Conservation (phyloP, 2,888 invertebrate species). For the Caenorhabditis panamensis region DNA sequence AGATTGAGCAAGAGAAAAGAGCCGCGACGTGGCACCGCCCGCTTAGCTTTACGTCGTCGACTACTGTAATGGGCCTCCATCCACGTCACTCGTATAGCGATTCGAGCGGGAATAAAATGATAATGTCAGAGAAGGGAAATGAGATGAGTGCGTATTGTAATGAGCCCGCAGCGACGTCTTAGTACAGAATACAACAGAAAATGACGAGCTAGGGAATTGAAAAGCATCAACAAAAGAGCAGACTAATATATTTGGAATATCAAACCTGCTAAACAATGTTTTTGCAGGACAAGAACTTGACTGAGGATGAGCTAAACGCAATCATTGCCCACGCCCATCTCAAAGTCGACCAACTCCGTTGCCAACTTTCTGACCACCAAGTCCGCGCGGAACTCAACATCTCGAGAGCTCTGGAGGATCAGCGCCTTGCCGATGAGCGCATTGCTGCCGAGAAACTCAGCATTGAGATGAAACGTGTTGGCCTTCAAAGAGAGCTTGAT, state of each 20-base stretch:
- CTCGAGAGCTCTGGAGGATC: constrained; percentile 85
- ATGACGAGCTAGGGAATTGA: not conserved
- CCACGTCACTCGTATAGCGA: constrained; percentile 11
- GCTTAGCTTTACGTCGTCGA: constrained; percentile 7
- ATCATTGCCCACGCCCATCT: constrained; percentile 89
- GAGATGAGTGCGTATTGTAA: not conserved
- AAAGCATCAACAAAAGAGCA: too few species aligned
- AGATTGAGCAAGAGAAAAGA: not conserved
- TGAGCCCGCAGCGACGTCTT: not conserved
- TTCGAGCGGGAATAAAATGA: not conserved
- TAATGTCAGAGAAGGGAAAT: not conserved
- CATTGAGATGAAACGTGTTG: constrained; percentile 85
- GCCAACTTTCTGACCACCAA: constrained; percentile 87
- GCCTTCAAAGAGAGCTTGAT: constrained; percentile 66
- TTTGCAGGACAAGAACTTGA: constrained; percentile 82
- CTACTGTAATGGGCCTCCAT: constrained; percentile 41
- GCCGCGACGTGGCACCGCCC: not conserved
- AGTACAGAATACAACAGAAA: constrained; percentile 1
- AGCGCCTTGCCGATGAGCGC: constrained; percentile 84
- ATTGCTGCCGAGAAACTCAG: constrained; percentile 84
- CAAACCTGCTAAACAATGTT: not conserved
- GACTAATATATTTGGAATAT: too few species aligned
- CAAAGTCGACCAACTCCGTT: constrained; percentile 87
- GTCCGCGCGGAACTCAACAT: constrained; percentile 85
- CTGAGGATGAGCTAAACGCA: constrained; percentile 87